Conservation (phyloP, 2,888 invertebrate genomes). For the Agriopis leucophaearia region DNA sequence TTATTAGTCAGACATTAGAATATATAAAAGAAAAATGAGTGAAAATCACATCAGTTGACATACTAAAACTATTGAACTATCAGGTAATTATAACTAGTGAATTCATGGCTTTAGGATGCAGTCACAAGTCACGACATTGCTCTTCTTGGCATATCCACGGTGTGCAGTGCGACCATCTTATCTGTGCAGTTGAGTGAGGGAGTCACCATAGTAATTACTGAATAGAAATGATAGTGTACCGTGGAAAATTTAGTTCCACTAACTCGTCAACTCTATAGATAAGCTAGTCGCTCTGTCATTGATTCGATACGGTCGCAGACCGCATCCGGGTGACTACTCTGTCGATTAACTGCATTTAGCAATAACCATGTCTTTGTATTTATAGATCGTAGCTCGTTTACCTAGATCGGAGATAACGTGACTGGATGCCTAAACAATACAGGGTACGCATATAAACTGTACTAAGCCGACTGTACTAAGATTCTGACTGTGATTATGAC, state of each 20-base stretch:
- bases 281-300: background rate
- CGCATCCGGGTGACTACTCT: conserved; percentile 38
- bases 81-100: background rate
- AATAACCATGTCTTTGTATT: conserved; percentile 26
- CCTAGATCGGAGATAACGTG: background rate
- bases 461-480: too few relatives aligned
- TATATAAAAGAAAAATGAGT: too few relatives aligned
- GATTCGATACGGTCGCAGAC: conserved; percentile 8
- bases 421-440: too few relatives aligned
- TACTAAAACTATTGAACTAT: too few relatives aligned
- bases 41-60: too few relatives aligned
- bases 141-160: conserved; percentile 14
- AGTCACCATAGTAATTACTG: background rate
- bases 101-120: conserved; percentile 4
- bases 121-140: conserved; percentile 25
- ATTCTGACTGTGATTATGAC: too few relatives aligned
- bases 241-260: background rate
- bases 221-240: background rate
- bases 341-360: conserved; percentile 21
- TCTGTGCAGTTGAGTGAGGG: background rate
- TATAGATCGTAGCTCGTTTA: background rate
- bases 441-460: too few relatives aligned
- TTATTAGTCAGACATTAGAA: too few relatives aligned
- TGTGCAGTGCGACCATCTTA: conserved; percentile 6
- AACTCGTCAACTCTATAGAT: background rate